These are phyloP conservation scores for Chrysomallon squamiferum DNA, from an alignment of 1,140 invertebrate species.

Conservation along the genomic window DNA sequence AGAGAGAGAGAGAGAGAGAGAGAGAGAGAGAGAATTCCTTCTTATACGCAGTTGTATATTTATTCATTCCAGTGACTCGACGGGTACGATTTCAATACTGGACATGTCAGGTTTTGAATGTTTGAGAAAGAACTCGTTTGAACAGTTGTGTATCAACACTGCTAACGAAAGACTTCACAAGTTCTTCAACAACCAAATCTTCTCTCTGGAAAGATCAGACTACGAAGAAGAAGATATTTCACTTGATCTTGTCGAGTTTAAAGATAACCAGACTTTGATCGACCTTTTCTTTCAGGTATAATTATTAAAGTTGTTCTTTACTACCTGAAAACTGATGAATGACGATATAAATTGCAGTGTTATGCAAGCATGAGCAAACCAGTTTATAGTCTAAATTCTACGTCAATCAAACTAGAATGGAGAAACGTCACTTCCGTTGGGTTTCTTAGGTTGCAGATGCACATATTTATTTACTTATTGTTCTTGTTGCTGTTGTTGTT, in stretches of 20 bases:
- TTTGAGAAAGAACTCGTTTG: slow-evolving; percentile 78
- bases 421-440: no score
- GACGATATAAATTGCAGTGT: no score
- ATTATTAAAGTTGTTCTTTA: slow-evolving; percentile 21
- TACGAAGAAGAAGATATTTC: slow-evolving; percentile 81
- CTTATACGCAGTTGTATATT: not conserved
- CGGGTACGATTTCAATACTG: slow-evolving; percentile 68
- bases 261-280: slow-evolving; percentile 71
- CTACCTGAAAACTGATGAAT: not conserved
- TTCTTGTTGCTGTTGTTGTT: no score
- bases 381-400: no score
- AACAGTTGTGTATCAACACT: slow-evolving; percentile 52
- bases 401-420: no score
- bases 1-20: not conserved
- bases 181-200: slow-evolving; percentile 81
- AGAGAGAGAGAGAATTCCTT: not conserved
- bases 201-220: slow-evolving; percentile 78
- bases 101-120: slow-evolving; percentile 87
- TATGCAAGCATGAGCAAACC: no score
- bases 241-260: slow-evolving; percentile 71
- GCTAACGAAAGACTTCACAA: slow-evolving; percentile 70
- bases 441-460: no score
- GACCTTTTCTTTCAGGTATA: slow-evolving; percentile 16
- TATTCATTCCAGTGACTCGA: not conserved
- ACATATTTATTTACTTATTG: no score